Evolutionary conservation across 2,797 vertebrate genomes (phyloP).

Genomic region (Urocyon cinereoargenteus): DNA sequence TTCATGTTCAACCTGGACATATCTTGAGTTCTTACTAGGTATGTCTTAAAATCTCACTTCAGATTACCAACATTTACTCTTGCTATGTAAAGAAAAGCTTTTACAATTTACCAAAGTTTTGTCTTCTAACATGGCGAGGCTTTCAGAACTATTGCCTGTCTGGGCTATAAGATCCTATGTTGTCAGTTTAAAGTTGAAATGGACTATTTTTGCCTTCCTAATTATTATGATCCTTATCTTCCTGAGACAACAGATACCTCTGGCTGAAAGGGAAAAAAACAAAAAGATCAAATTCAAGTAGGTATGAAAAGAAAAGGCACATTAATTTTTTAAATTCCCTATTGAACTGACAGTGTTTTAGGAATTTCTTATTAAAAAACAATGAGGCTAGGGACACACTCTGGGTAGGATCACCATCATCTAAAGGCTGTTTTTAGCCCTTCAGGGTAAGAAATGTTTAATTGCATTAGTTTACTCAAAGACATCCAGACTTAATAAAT

Average conservation of each 20-base stretch:
- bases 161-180: background rate
- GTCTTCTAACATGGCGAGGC: background rate
- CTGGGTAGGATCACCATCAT: background rate
- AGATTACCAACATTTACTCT: background rate
- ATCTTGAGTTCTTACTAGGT: background rate
- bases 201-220: background rate
- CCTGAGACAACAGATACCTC: background rate
- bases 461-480: background rate
- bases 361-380: background rate
- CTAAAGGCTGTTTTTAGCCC: background rate
- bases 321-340: background rate
- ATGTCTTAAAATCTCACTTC: slow-evolving; percentile 8
- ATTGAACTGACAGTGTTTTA: background rate
- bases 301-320: slow-evolving; percentile 24
- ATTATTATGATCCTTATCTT: background rate
- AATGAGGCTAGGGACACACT: background rate
- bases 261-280: background rate
- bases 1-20: background rate
- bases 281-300: slow-evolving; percentile 10
- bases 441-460: slow-evolving; percentile 26
- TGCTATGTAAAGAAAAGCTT: background rate
- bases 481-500: background rate
- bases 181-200: slow-evolving; percentile 27
- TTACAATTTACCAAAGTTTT: background rate
- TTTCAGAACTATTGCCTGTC: background rate